Evolutionary conservation across 1,140 invertebrate genomes (phyloP), one percentile per base, ranked within the genome.

Genomic region (Bicyclus anynana): DNA sequence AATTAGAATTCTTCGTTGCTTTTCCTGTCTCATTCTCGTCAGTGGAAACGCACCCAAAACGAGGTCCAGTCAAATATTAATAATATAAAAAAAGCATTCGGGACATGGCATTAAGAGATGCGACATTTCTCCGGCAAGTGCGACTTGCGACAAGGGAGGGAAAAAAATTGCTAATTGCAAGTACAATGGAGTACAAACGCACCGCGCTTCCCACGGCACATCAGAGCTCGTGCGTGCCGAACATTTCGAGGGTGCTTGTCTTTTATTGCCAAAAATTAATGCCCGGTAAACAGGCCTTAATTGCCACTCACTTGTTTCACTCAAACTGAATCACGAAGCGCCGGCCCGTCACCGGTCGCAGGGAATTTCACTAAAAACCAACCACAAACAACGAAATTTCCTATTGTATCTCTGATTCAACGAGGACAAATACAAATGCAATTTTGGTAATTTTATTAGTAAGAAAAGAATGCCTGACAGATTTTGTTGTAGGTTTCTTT

Each of bases 241-340:
- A 75, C 82, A 87, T 85, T 77, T 73, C 76, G 48, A 47, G 76
- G 77, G 69, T 76, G 77, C 81, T 69, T 75, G 65, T 74, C 80
- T 80, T 87, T 88, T 88, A 88, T 88, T 88, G 81, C 83, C 84
- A 85, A 88, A 88, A 88, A 88, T 88, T 84, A 88, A 86, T 84
- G 82, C 67, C 72, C 83, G 61, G 81, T 83, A 85, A 84, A 85
- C 71, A 85, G 81, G 68, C 69, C 75, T 72, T 86, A 86, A 88
- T 84, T 86, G 74, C 58, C 49, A 51, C 23, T 51, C 52, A 50
- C 37, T 59, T 52, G 58, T 40, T 54, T 27, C 40, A 54, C 35
- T 49, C 56, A 47, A 47, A 48, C 51, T 37, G 57, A 57, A 48
- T 42, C 47, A 49, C 51, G 51, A 44, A 57, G 54, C 54, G 54